Evolutionary conservation across 1,140 invertebrate genomes (phyloP).

Genomic region (Saccostrea echinata): DNA sequence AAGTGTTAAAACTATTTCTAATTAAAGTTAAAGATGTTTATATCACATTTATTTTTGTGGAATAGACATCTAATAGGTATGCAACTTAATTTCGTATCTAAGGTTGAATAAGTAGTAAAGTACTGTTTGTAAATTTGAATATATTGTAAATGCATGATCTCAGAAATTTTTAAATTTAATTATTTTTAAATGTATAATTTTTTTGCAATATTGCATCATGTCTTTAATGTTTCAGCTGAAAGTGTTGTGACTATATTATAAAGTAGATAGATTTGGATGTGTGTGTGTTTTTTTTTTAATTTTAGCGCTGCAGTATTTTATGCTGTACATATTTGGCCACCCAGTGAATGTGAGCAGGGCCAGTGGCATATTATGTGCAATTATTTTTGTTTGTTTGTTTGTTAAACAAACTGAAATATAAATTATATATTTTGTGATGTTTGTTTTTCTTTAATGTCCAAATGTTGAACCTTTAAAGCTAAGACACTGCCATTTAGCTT

Average conservation of each 20-base stretch:
- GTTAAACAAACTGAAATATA: background rate
- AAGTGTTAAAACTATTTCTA: background rate
- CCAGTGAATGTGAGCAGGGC: background rate
- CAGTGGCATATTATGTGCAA: slow-evolving; percentile 31
- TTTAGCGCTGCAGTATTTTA: background rate
- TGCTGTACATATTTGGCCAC: slow-evolving; percentile 10
- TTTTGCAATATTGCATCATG: slow-evolving; percentile 1
- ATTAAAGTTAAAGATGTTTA: background rate
- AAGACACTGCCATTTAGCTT: no score
- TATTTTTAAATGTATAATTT: background rate
- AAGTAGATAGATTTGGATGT: background rate
- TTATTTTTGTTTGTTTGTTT: background rate
- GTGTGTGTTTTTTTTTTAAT: background rate
- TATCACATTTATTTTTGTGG: background rate
- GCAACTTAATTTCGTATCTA: no score
- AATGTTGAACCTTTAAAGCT: background rate
- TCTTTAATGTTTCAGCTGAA: background rate
- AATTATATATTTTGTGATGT: slow-evolving; percentile 26
- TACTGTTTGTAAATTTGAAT: background rate
- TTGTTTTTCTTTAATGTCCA: background rate
- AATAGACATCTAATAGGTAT: background rate
- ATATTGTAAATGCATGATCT: background rate
- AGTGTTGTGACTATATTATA: background rate
- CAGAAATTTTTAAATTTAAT: background rate
- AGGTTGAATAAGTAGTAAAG: background rate